Conservation (phyloP, 2,113 vertebrate species). For the Carassius auratus region DNA sequence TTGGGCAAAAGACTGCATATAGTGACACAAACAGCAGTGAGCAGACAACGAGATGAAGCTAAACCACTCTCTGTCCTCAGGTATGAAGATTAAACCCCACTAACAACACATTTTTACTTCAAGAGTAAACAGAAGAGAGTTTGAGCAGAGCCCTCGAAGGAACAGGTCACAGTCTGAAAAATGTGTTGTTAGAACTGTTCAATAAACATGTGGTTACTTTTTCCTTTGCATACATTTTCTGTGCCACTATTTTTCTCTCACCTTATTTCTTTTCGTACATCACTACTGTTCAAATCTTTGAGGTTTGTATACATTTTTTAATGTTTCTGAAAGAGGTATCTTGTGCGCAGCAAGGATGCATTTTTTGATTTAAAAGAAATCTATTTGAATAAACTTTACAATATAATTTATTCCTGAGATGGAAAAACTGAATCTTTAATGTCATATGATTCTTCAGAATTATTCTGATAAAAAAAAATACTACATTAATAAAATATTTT, state of each 20-base stretch:
- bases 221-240: neutral
- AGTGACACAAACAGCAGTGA: neutral
- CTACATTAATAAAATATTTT: too few species aligned
- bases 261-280: neutral
- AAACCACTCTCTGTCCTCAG: constrained; percentile 38
- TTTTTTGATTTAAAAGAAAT: too few species aligned
- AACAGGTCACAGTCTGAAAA: neutral
- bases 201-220: neutral
- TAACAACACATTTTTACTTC: neutral
- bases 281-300: neutral
- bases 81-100: constrained; percentile 4
- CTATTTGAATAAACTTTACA: neutral
- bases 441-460: neutral
- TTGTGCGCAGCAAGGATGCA: too few species aligned
- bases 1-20: neutral
- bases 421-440: neutral
- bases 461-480: too few species aligned
- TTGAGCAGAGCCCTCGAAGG: neutral
- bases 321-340: too few species aligned
- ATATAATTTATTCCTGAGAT: neutral
- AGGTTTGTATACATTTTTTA: too few species aligned
- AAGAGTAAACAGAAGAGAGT: neutral
- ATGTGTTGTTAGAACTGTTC: neutral
- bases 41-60: constrained; percentile 7
- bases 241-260: neutral